Evolutionary conservation across 2,888 invertebrate genomes (phyloP).

Genomic region (Hydropsyche betteni): DNA sequence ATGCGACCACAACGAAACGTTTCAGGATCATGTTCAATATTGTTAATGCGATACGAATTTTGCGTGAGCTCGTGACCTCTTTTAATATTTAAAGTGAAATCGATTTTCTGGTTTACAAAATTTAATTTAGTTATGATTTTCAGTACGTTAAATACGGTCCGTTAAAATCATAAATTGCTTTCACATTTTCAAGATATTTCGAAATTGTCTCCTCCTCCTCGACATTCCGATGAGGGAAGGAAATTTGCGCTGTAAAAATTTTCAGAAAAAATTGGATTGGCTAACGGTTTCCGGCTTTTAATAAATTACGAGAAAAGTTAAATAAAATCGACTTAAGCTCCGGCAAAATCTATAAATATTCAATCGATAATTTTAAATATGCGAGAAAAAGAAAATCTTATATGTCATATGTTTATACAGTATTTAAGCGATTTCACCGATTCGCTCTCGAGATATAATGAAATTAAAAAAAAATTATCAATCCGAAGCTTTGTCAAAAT

Average conservation of each 20-base stretch:
- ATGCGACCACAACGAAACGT: no score
- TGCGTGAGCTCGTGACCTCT: neutral
- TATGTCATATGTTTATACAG: no score
- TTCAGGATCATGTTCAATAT: no score
- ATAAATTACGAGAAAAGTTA: constrained; percentile 20
- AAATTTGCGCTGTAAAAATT: constrained; percentile 22
- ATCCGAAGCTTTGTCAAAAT: neutral
- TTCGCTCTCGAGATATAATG: no score
- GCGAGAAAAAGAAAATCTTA: no score
- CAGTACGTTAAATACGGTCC: constrained; percentile 38
- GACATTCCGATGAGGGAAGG: neutral
- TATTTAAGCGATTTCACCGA: no score
- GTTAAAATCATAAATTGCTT: constrained; percentile 40
- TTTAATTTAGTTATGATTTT: constrained; percentile 22
- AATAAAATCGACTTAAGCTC: no score
- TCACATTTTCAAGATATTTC: constrained; percentile 34
- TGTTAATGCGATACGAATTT: no score
- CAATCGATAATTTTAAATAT: no score
- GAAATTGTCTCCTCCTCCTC: constrained; percentile 25
- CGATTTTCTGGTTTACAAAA: neutral
- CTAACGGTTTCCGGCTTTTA: constrained; percentile 26
- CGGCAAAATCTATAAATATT: no score
- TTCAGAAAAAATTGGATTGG: constrained; percentile 1
- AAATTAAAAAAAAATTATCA: no score
- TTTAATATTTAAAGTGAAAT: constrained; percentile 18